Evolutionary conservation across 1,140 invertebrate species (phyloP).

Genomic region (Drosophila malerkotliana): DNA sequence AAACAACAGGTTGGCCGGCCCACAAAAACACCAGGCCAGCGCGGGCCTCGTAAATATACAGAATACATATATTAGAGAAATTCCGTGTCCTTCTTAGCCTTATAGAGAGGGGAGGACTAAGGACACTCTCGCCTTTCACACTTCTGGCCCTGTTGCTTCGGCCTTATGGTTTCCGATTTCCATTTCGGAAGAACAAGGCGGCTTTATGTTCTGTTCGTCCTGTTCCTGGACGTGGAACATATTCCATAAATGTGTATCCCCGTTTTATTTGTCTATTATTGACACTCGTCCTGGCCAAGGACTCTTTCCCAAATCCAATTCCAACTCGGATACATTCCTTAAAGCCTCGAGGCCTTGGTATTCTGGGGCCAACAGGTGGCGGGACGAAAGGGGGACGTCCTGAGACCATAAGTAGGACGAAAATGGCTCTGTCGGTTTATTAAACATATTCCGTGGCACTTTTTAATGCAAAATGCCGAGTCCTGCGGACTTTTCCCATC

Average conservation of each 20-base stretch:
- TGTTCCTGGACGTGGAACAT: slow-evolving; percentile 29
- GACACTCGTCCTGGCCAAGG: slow-evolving; percentile 3
- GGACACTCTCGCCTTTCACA: slow-evolving; percentile 17
- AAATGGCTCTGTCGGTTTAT: slow-evolving; percentile 65
- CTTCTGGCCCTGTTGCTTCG: slow-evolving; percentile 4
- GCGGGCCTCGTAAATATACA: slow-evolving; percentile 20
- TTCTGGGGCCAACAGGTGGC: no score
- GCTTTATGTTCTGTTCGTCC: slow-evolving; percentile 29
- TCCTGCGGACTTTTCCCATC: slow-evolving; percentile 3
- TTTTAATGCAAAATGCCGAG: slow-evolving; percentile 50
- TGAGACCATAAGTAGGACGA: slow-evolving; percentile 36
- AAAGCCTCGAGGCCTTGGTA: no score
- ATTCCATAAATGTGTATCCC: slow-evolving; percentile 32
- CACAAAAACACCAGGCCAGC: slow-evolving; percentile 1
- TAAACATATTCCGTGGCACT: slow-evolving; percentile 53
- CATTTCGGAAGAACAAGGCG: slow-evolving; percentile 39
- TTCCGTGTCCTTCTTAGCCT: background rate
- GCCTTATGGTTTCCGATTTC: slow-evolving; percentile 16
- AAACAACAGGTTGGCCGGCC: slow-evolving; percentile 56
- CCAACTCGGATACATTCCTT: background rate
- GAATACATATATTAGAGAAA: slow-evolving; percentile 25
- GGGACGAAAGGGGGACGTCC: no score
- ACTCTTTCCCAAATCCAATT: background rate
- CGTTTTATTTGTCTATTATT: slow-evolving; percentile 30
- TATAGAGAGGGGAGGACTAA: background rate